Evolutionary conservation across 1,140 invertebrate species (phyloP).

Genomic region (Rhizoglyphus robini): DNA sequence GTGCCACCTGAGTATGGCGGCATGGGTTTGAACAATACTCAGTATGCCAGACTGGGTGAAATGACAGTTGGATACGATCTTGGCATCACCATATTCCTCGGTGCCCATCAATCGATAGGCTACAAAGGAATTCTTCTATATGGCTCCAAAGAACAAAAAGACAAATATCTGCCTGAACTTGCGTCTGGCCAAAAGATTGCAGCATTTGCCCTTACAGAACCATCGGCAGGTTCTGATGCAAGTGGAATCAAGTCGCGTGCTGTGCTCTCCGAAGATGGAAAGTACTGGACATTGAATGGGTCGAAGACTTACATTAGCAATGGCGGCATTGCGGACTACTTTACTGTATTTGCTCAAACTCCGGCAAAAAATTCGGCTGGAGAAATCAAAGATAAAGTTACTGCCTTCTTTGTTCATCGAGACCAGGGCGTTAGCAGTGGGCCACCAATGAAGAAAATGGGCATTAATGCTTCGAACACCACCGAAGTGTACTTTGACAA

Average conservation of each 20-base stretch:
- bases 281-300: conserved; percentile 64
- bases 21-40: conserved; percentile 43
- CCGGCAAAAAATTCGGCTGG: conserved; percentile 40
- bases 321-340: conserved; percentile 90
- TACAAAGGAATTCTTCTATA: conserved; percentile 77
- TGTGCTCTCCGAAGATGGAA: conserved; percentile 28
- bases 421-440: conserved; percentile 82
- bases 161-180: conserved; percentile 79
- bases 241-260: conserved; percentile 41
- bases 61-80: conserved; percentile 44
- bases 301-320: conserved; percentile 99
- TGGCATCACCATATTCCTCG: conserved; percentile 41
- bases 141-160: conserved; percentile 73
- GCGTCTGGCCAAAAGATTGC: conserved; percentile 67
- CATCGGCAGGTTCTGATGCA: conserved; percentile 79
- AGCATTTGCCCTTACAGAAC: conserved; percentile 95
- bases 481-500: conserved; percentile 93
- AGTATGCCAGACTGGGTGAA: conserved; percentile 46
- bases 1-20: conserved; percentile 35
- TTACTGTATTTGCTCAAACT: conserved; percentile 86
- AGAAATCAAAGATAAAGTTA: conserved; percentile 54
- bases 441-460: conserved; percentile 97
- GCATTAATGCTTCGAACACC: conserved; percentile 95
- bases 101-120: conserved; percentile 46
- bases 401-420: conserved; percentile 94